Conservation (phyloP, 1,140 invertebrate genomes). For the Drosophila watanabei region DNA sequence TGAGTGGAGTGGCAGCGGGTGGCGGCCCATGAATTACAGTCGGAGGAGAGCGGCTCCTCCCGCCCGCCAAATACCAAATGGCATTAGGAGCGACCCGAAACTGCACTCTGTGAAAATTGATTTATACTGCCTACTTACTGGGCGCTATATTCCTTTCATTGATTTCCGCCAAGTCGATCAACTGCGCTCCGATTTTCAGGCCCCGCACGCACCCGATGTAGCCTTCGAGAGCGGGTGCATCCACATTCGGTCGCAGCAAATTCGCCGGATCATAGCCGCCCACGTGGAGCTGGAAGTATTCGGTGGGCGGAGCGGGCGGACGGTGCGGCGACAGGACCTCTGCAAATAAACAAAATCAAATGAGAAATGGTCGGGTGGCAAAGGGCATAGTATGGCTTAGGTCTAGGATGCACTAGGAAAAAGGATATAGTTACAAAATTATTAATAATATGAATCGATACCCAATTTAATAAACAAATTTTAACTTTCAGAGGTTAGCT, state of each 20-base stretch:
- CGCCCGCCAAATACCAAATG: constrained; percentile 33
- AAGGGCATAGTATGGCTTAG: not conserved
- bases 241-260: constrained; percentile 88
- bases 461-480: too few species aligned
- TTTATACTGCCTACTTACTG: constrained; percentile 86
- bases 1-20: constrained; percentile 16
- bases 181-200: constrained; percentile 92
- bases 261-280: constrained; percentile 93
- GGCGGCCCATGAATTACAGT: constrained; percentile 32
- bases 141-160: constrained; percentile 90
- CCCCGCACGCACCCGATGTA: constrained; percentile 96
- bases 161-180: constrained; percentile 91
- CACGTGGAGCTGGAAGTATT: constrained; percentile 95
- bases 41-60: not conserved
- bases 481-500: too few species aligned
- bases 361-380: constrained; percentile 35
- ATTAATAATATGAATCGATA: too few species aligned
- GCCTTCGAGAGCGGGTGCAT: constrained; percentile 87
- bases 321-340: constrained; percentile 94
- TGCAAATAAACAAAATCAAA: constrained; percentile 86
- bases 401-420: not conserved
- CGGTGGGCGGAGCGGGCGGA: constrained; percentile 92
- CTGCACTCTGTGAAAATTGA: constrained; percentile 78
- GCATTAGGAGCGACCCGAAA: constrained; percentile 63
- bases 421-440: not conserved